A percentile compares a stretch with the other conserved stretches of the same genome.
phyloP scores from a whole-genome alignment of 2,113 vertebrate species.

The Tyrannus savana region DNA sequence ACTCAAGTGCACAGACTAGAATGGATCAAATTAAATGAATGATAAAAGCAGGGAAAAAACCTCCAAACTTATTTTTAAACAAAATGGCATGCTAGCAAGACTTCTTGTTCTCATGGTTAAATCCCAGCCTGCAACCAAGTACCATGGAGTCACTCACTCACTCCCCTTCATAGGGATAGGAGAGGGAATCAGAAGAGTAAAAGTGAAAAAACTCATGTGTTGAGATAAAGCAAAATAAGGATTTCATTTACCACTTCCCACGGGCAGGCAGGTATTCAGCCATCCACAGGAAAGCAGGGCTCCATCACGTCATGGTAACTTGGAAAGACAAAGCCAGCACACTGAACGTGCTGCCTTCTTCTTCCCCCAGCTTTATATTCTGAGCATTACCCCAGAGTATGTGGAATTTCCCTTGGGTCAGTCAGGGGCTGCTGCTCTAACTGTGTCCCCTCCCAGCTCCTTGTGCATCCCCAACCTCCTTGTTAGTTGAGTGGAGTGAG shows the following conservation, averaged over 20 bases:
- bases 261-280: not conserved
- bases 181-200: not conserved
- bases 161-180: not conserved
- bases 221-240: not conserved
- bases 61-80: not conserved
- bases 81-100: conserved; percentile 16
- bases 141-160: not conserved
- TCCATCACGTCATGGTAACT: not conserved
- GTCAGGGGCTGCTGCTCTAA: not conserved
- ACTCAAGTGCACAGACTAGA: conserved; percentile 55
- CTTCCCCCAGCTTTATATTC: not conserved
- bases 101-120: not conserved
- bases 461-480: not conserved
- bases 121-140: not conserved
- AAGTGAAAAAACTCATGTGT: not conserved
- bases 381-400: not conserved
- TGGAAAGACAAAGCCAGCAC: not conserved
- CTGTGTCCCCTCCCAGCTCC: not conserved
- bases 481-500: not conserved
- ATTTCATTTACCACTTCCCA: not conserved
- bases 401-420: not conserved
- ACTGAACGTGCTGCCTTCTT: not conserved
- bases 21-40: conserved; percentile 52
- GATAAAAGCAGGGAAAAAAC: conserved; percentile 3
- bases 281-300: not conserved